Conservation (phyloP, 2,113 vertebrate genomes). For the Myodes glareolus region DNA sequence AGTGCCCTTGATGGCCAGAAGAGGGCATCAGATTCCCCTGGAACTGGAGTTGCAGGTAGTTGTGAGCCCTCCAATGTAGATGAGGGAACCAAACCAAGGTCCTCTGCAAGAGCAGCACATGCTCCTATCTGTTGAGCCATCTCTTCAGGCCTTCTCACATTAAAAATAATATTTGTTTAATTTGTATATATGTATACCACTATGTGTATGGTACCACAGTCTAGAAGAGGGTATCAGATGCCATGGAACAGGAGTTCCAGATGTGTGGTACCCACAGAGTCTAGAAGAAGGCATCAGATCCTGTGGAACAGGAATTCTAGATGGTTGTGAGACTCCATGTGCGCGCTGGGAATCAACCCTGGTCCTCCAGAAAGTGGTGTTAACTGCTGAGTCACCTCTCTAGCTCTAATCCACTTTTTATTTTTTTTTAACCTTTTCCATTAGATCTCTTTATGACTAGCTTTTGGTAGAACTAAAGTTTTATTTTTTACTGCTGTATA, state of each 20-base stretch:
- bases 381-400: background rate
- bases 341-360: background rate
- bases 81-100: background rate
- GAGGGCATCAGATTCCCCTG: background rate
- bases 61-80: background rate
- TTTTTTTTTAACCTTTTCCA: background rate
- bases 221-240: background rate
- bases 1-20: background rate
- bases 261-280: background rate
- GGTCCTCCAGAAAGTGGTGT: background rate
- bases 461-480: constrained; percentile 6
- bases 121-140: background rate
- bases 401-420: background rate
- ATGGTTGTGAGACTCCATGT: background rate
- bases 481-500: constrained; percentile 29
- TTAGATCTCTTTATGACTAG: background rate
- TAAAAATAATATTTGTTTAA: background rate
- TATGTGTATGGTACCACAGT: background rate
- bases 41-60: background rate
- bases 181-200: background rate
- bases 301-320: background rate
- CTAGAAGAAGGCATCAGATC: background rate
- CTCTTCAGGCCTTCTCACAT: background rate
- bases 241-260: no score
- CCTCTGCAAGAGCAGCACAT: background rate